Evolutionary conservation across 2,113 vertebrate genomes (phyloP).

Genomic region (Micromys minutus): DNA sequence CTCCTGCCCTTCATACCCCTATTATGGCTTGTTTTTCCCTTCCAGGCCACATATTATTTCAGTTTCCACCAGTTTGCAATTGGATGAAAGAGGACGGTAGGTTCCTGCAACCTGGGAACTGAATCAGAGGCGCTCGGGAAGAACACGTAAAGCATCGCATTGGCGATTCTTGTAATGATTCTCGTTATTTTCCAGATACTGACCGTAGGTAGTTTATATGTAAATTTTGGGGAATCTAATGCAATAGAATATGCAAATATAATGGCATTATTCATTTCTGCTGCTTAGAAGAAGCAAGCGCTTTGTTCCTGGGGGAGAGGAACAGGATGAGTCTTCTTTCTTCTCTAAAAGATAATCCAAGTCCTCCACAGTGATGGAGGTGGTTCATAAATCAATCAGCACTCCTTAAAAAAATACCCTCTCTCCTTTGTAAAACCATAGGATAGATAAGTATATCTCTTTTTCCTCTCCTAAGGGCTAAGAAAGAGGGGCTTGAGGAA

Average conservation of each 20-base stretch:
- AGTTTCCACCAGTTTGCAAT: neutral
- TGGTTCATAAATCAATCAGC: neutral
- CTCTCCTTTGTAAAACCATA: neutral
- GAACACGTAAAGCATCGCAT: neutral
- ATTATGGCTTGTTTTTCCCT: neutral
- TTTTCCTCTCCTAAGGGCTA: neutral
- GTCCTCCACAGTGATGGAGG: neutral
- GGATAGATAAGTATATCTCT: neutral
- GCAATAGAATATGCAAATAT: slow-evolving; percentile 27
- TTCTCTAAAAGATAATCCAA: slow-evolving; percentile 29
- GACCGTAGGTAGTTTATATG: slow-evolving; percentile 40
- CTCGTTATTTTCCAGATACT: slow-evolving; percentile 48
- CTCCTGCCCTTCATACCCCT: neutral
- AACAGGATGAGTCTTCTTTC: slow-evolving; percentile 3
- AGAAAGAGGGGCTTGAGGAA: neutral
- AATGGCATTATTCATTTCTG: slow-evolving; percentile 13
- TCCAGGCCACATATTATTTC: neutral
- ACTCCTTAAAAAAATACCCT: neutral
- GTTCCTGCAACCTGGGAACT: neutral
- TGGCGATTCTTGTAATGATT: slow-evolving; percentile 6
- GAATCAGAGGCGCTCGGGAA: neutral
- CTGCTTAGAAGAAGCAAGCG: slow-evolving; percentile 3
- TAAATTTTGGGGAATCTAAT: slow-evolving; percentile 38
- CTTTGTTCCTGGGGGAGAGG: neutral
- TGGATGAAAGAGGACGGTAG: neutral